Base-by-base conservation (phyloP, 2,888 invertebrate genomes). In the Cheilosia variabilis region DNA sequence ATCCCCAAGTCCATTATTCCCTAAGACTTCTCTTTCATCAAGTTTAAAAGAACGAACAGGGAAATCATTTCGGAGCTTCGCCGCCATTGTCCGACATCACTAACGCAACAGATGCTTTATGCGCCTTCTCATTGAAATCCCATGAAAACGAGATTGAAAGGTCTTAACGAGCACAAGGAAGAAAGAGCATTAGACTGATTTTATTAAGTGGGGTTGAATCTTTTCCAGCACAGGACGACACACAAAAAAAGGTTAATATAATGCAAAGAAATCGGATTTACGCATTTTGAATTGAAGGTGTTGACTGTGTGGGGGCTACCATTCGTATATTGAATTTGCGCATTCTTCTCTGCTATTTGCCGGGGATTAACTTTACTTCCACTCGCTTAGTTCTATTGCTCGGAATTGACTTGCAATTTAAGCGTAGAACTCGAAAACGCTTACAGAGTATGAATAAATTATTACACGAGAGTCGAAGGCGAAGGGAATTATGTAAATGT, bases 261-360 rank as follows among this genome's bases (percentile, higher is more conserved):
- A 84, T 84, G 75, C 79, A 79, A 84, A 76, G 65, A 71, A 84
- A 84, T 79, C 75, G 84, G 84, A 79, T 79, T 84, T 84, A 79
- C 69, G 71, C 84, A 84, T 79, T 84, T 76, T 75, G 71, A 75
- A 65, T 71, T 66, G 66, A 75, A 84, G 79, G 84, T 84, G 79
- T 84, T 84, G 68, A 65, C 69, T 79, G 43, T 69, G 65, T 60
- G 47, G 37, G 45, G 37, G 41, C 43, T 63, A 63, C 62, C 57
- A 72, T 71, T 76, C 31, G 57, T 71, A 77, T 81, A 77, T 81
- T 66, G 55, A 60, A 52, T 71, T 31, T 31, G 69, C 62, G 19
- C 68, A 55, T 68, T 57, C 31, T 63, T 47, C 34, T 13, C 19
- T 17, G 3, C 17, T 22, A 4, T 34, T 34, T 41, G 1, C 37